Percentiles rank a stretch among this genome's conserved stretches.
Conservation (phyloP, 1,140 invertebrate species). For the Littorina saxatilis region DNA sequence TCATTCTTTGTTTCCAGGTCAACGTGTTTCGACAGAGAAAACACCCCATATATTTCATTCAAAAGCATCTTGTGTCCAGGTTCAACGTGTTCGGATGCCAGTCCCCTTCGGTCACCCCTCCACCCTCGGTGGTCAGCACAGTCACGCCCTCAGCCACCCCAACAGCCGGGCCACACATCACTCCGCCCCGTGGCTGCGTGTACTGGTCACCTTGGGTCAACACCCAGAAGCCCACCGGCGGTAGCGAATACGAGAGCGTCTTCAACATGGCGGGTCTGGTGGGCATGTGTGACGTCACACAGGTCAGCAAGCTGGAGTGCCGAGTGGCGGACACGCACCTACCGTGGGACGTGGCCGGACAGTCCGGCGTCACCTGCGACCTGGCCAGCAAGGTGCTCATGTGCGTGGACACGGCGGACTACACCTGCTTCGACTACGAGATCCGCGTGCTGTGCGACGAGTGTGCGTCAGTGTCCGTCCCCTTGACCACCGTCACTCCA, state of each 20-base stretch:
- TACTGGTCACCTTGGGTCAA: conserved; percentile 76
- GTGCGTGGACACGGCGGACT: conserved; percentile 76
- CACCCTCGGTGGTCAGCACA: conserved; percentile 31
- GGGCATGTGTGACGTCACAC: conserved; percentile 59
- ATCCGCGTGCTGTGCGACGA: conserved; percentile 83
- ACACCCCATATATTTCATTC: too few relatives aligned
- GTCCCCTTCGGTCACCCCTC: conserved; percentile 53
- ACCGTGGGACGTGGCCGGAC: conserved; percentile 50
- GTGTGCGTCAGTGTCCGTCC: conserved; percentile 43
- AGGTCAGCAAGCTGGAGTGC: conserved; percentile 68
- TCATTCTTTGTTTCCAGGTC: too few relatives aligned
- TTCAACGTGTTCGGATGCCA: conserved; percentile 65
- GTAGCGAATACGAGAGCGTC: conserved; percentile 72
- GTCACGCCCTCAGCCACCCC: conserved; percentile 7
- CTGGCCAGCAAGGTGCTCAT: conserved; percentile 81
- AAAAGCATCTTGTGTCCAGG: conserved; percentile 28
- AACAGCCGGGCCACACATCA: background rate
- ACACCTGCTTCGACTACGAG: conserved; percentile 82
- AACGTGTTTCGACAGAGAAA: too few relatives aligned
- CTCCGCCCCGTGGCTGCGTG: conserved; percentile 43
- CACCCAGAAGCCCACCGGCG: conserved; percentile 56
- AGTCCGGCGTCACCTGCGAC: conserved; percentile 75
- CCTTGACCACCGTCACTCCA: conserved; percentile 25
- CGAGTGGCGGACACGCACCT: conserved; percentile 59
- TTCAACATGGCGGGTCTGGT: conserved; percentile 64